Evolutionary conservation across 2,113 vertebrate species (phyloP).

Genomic region (Oryzias javanicus): DNA sequence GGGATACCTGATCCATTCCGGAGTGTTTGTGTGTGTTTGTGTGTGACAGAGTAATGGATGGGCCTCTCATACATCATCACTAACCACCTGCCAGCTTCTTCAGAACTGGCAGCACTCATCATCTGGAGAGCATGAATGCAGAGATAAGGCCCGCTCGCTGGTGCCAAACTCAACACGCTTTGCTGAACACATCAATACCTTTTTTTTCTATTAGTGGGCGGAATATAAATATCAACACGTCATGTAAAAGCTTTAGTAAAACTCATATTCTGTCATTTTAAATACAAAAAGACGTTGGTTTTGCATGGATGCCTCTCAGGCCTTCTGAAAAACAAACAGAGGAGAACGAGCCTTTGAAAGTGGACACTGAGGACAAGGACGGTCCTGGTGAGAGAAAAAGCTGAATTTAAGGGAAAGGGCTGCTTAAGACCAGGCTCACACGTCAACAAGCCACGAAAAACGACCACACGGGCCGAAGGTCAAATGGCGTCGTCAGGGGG

Average conservation of each 20-base stretch:
- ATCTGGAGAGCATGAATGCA: not conserved
- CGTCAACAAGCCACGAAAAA: constrained; percentile 53
- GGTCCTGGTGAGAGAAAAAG: constrained; percentile 24
- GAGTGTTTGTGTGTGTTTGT: constrained; percentile 6
- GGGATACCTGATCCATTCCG: constrained; percentile 47
- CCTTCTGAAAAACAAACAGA: constrained; percentile 41
- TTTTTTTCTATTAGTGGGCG: too few relatives aligned
- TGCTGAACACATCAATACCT: too few relatives aligned
- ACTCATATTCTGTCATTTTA: not conserved
- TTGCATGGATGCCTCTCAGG: constrained; percentile 37
- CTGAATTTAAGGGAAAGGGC: constrained; percentile 21
- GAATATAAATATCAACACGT: too few relatives aligned
- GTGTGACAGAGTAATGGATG: constrained; percentile 44
- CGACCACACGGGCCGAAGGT: constrained; percentile 61
- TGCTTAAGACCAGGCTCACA: constrained; percentile 42
- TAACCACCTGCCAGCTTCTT: constrained; percentile 38
- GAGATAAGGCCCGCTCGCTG: not conserved
- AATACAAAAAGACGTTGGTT: constrained; percentile 18
- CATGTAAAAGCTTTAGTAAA: not conserved
- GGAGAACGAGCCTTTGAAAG: constrained; percentile 67
- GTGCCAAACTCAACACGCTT: too few relatives aligned
- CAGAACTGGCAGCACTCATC: constrained; percentile 21
- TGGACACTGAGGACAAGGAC: constrained; percentile 45
- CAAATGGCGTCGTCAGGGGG: constrained; percentile 59
- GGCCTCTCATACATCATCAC: constrained; percentile 50